Base-by-base conservation (phyloP, 2,888 invertebrate genomes). In the Netelia melanura region DNA sequence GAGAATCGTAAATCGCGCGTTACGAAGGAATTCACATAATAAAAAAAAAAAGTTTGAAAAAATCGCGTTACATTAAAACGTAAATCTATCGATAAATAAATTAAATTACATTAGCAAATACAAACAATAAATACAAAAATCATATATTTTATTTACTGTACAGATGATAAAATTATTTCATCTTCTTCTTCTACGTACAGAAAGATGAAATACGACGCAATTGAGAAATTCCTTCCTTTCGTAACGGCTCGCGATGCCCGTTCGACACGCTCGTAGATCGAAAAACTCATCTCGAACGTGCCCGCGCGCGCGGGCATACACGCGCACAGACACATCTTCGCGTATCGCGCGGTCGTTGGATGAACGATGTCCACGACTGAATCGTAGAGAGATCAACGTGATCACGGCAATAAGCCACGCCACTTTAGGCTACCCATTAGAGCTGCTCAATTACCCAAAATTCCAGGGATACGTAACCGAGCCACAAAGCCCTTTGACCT, bases 381-480 rank as follows among this genome's bases (percentile, higher is more conserved):
- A 71, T 72, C 61, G 52, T 23, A 38, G 72, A 61, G 44, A 44
- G 21, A 38, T 56, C 74, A 44, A 52, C 25, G 23, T 23, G 48
- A 79, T 75, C 52, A 65, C 70, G 23, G 58, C 64, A 79, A 79
- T 76, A 65, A 79, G 71, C 75, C n/a, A 62, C 52, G n/a, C 65
- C 65, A 67, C 54, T 65, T 67, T 56, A 56, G 56, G 71, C 23
- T 77, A 81, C 87, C 87, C 85, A 89, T 90, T 89, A 89, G 86
- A 82, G 11, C 25, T 88, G 88, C 87, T 88, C 88, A 88, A 91
- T 90, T 87, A 89, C 84, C 86, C 87, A 82, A 88, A 88, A 88
- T 88, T 84, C 84, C 75, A 48, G 65, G 48, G 83, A 82, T 72
- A 86, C 83, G 70, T 79, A 68, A 81, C 81, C 75, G 80, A 25